Percentiles rank a stretch among this genome's conserved stretches.
phyloP scores from a whole-genome alignment of 2,888 invertebrate genomes.

The Drosophila birchii region DNA sequence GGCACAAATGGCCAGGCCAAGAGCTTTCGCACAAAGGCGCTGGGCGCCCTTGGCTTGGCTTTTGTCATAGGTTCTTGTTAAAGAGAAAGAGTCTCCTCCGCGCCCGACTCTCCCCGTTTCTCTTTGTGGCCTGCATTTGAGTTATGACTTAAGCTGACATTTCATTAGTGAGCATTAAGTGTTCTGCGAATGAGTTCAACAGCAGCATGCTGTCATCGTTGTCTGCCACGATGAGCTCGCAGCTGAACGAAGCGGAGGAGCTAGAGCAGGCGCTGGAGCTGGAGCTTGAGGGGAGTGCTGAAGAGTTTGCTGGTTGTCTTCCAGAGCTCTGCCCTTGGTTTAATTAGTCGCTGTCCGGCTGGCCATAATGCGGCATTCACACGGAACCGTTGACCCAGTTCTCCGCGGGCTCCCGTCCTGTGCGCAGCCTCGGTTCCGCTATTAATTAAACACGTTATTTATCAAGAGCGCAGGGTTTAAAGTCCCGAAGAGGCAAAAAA shows the following conservation, averaged over 20 bases:
- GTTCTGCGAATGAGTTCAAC: constrained; percentile 76
- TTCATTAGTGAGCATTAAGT: constrained; percentile 82
- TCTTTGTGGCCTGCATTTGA: constrained; percentile 68
- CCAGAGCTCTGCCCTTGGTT: constrained; percentile 48
- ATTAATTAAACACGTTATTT: constrained; percentile 75
- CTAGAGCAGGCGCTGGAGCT: not conserved
- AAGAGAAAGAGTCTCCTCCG: constrained; percentile 4
- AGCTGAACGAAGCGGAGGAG: constrained; percentile 5
- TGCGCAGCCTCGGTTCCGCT: constrained; percentile 19
- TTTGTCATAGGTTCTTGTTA: constrained; percentile 51
- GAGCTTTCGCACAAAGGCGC: constrained; percentile 16
- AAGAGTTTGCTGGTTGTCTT: constrained; percentile 12
- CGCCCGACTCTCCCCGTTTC: constrained; percentile 18
- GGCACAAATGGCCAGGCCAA: constrained; percentile 42
- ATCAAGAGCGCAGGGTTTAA: constrained; percentile 59
- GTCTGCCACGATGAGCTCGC: constrained; percentile 18
- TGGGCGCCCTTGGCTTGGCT: constrained; percentile 62
- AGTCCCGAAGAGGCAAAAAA: constrained; percentile 22
- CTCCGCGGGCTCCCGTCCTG: constrained; percentile 33
- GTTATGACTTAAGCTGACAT: constrained; percentile 84
- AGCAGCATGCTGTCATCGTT: constrained; percentile 43
- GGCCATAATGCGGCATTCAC: constrained; percentile 53
- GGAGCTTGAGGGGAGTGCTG: constrained; percentile 3
- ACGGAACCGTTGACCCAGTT: constrained; percentile 65
- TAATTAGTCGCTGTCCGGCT: constrained; percentile 61